Evolutionary conservation across 2,888 invertebrate genomes (phyloP), one percentile per base, ranked within the genome.

Genomic region (Melipona beecheii): DNA sequence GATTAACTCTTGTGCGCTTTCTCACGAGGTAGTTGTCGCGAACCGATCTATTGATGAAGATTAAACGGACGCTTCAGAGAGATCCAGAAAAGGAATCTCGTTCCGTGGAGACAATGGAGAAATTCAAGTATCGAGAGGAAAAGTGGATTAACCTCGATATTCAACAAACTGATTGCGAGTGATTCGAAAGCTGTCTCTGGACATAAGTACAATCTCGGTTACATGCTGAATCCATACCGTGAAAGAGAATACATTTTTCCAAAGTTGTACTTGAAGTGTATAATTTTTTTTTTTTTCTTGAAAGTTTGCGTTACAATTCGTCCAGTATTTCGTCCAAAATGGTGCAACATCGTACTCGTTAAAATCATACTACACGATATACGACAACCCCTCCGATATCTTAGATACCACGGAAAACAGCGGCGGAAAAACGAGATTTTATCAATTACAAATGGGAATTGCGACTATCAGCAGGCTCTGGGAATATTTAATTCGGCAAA

Each of bases 391-490:
- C 36, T 17, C n/a, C 36, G 24, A 65, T 19, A 27, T 43, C 36
- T 65, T 65, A 70, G 15, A 65, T 58, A 52, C 50, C n/a, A 27
- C 56, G 56, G 24, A 19, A 24, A 19, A 24, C 52, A 27, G 9
- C 4, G 17, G n/a, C 17, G 36, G 36, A 75, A 54, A 36, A n/a
- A 52, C 66, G 60, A 54, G 9, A 17, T 58, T 60, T 52, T 65
- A 65, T 79, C 80, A 73, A 81, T 79, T 79, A 56, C 62, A 13
- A 27, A 4, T 43, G 9, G 75, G 49, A 78, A 78, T 69, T 73
- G 69, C 69, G 27, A 49, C 60, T 13, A 27, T 36, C 21, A 27
- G 56, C 36, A 17, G 36, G 11, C 54, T 9, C 17, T 27, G 54
- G 54, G 24, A 68, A 64, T 68, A 68, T 81, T 73, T 81, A 79